phyloP scores from a whole-genome alignment of 2,113 vertebrate species.

The Raja brachyura region DNA sequence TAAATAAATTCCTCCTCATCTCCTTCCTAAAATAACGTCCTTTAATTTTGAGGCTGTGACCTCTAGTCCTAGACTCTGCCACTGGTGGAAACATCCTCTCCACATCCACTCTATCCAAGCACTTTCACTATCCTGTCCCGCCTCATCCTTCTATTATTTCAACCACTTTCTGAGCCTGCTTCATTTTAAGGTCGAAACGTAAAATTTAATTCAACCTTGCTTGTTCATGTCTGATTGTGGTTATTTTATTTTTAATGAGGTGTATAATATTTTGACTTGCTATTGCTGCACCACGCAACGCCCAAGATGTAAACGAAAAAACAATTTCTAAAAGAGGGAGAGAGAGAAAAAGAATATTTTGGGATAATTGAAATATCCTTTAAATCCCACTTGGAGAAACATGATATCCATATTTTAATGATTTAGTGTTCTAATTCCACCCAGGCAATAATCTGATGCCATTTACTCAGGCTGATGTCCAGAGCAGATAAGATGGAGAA shows the following conservation, averaged over 20 bases:
- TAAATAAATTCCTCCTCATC: no score
- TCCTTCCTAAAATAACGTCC: no score
- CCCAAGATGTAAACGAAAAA: background rate
- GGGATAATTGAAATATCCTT: background rate
- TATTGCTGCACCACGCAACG: background rate
- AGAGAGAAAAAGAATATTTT: background rate
- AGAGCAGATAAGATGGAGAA: background rate
- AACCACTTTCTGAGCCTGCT: background rate
- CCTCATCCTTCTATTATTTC: no score
- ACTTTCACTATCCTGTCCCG: no score
- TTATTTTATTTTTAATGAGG: background rate
- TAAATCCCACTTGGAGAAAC: background rate
- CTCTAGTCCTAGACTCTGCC: no score
- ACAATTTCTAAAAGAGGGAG: background rate
- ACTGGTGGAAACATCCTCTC: no score
- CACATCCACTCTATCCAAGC: no score
- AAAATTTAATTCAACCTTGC: background rate
- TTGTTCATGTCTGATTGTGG: background rate
- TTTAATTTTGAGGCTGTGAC: no score
- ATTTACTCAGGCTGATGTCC: background rate
- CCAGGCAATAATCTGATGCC: no score
- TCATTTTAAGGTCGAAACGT: background rate
- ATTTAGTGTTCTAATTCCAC: background rate
- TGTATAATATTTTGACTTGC: no score
- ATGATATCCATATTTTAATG: background rate